Evolutionary conservation across 2,797 vertebrate genomes (phyloP).

Genomic region (Phalloptychus januarius): DNA sequence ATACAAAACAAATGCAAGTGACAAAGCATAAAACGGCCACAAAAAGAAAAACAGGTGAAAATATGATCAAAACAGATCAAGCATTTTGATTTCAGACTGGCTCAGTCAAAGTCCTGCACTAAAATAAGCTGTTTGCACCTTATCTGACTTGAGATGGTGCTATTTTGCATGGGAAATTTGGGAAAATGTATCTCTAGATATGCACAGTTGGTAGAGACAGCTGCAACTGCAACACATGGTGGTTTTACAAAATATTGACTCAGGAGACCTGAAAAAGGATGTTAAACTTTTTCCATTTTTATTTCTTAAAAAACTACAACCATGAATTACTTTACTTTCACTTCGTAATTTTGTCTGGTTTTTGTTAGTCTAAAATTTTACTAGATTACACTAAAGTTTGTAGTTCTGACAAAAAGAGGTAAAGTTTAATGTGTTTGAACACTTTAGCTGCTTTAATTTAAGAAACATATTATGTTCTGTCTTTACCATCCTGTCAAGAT

Average conservation of each 20-base stretch:
- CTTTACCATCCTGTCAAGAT: not conserved
- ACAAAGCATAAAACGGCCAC: constrained; percentile 11
- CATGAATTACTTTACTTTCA: not conserved
- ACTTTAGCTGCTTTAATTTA: not conserved
- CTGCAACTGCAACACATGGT: not conserved
- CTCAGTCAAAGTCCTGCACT: not conserved
- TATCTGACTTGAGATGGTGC: not conserved
- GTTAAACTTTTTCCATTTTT: not conserved
- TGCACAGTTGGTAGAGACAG: not conserved
- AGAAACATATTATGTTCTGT: not conserved
- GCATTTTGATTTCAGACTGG: not conserved
- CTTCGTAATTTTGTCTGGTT: not conserved
- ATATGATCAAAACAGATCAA: not conserved
- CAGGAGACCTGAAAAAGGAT: not conserved
- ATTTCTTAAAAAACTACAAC: not conserved
- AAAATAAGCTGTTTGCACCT: not conserved
- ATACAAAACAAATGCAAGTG: constrained; percentile 30
- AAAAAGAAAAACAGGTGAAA: constrained; percentile 6
- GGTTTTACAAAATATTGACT: not conserved
- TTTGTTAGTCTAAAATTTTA: not conserved
- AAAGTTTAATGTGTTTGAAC: not conserved
- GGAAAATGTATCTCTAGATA: not conserved
- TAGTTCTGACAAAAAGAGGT: not conserved
- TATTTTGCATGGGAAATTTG: not conserved
- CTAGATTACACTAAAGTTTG: not conserved